Conservation (phyloP, 2,113 vertebrate species). For the Rattus rattus region DNA sequence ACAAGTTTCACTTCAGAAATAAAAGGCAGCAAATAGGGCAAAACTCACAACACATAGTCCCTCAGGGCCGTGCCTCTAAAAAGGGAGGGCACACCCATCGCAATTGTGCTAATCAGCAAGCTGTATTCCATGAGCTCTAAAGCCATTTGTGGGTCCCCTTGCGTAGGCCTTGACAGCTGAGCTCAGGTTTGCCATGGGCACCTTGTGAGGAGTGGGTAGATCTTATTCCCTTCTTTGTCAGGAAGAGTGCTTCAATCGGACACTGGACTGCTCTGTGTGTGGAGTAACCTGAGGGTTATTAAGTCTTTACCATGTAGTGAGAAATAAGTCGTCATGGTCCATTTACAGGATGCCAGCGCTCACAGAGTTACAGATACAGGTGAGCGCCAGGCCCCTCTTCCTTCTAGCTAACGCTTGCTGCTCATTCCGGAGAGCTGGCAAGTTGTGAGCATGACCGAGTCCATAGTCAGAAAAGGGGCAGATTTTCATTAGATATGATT, state of each 20-base stretch:
- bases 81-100: too few species aligned
- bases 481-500: neutral
- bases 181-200: neutral
- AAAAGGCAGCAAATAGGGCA: too few species aligned
- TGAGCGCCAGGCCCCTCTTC: neutral
- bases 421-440: neutral
- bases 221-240: neutral
- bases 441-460: neutral
- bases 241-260: neutral
- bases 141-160: too few species aligned
- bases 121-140: too few species aligned
- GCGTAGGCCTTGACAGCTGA: too few species aligned
- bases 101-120: too few species aligned
- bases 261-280: rapidly evolving
- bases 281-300: neutral
- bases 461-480: neutral
- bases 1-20: too few species aligned
- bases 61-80: too few species aligned
- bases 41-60: too few species aligned
- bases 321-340: neutral
- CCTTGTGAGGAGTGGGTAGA: neutral
- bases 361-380: neutral
- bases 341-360: too few species aligned
- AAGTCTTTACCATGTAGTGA: rapidly evolving
- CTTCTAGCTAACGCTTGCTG: neutral